phyloP scores from a whole-genome alignment of 2,888 invertebrate genomes.

The Euproctis similis region DNA sequence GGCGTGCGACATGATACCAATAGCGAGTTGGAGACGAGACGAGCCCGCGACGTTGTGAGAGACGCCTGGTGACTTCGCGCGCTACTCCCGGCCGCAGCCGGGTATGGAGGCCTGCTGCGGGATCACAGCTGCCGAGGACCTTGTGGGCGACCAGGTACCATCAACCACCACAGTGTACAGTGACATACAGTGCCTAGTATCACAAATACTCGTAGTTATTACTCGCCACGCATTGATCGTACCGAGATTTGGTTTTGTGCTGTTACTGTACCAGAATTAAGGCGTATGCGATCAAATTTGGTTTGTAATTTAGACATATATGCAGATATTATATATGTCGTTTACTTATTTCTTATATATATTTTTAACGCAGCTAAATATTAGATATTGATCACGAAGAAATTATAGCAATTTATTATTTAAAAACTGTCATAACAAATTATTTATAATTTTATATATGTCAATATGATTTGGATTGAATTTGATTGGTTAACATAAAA shows the following conservation, averaged over 20 bases:
- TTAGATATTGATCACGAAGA: no score
- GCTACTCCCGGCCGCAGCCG: conserved; percentile 52
- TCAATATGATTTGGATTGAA: no score
- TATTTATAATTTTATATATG: no score
- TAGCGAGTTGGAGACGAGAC: conserved; percentile 26
- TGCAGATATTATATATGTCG: no score
- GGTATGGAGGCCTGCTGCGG: conserved; percentile 71
- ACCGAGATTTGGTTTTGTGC: no score
- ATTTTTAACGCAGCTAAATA: no score
- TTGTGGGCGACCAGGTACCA: conserved; percentile 70
- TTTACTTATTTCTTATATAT: no score
- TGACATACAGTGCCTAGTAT: conserved; percentile 16
- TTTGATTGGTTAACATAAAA: no score
- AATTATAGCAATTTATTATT: no score
- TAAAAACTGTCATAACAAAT: no score
- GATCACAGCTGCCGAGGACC: conserved; percentile 66
- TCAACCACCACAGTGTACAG: conserved; percentile 18
- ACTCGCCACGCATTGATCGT: no score
- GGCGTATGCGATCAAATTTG: conserved; percentile 29
- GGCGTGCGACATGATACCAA: conserved; percentile 36
- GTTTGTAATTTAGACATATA: conserved; percentile 29
- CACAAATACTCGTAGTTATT: conserved; percentile 13
- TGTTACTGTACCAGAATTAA: conserved; percentile 15
- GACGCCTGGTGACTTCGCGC: conserved; percentile 25
- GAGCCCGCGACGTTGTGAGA: conserved; percentile 32